A percentile compares a stretch with the other conserved stretches of the same genome.
Conservation (phyloP, 1,140 invertebrate species). For the Agrypnia vestita region DNA sequence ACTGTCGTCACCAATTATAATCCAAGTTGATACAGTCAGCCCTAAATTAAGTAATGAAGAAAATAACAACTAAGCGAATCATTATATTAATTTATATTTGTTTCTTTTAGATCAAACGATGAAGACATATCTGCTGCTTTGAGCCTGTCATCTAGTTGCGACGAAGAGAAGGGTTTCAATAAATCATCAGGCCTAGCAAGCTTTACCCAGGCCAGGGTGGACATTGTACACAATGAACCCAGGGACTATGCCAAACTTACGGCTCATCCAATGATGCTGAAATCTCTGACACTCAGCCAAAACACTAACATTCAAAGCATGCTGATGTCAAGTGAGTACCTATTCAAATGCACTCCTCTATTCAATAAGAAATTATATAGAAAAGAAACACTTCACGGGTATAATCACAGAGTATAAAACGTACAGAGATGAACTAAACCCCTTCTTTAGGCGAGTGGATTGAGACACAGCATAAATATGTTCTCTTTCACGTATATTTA, state of each 20-base stretch:
- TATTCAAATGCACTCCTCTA: no score
- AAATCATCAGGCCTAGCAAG: slow-evolving; percentile 48
- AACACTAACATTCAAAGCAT: slow-evolving; percentile 67
- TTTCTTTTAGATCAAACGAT: slow-evolving; percentile 68
- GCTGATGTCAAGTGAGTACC: slow-evolving; percentile 69
- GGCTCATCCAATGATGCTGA: slow-evolving; percentile 71
- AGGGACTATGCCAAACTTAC: slow-evolving; percentile 64
- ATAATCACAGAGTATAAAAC: no score
- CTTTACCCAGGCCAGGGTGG: slow-evolving; percentile 48
- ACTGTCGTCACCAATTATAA: no score
- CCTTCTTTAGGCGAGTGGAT: no score
- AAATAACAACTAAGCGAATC: no score
- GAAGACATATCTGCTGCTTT: slow-evolving; percentile 71
- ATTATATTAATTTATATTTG: no score
- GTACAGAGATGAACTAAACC: no score
- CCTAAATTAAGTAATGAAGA: no score
- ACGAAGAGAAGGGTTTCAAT: slow-evolving; percentile 65
- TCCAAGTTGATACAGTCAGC: no score
- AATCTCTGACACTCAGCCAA: slow-evolving; percentile 69
- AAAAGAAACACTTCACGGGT: background rate
- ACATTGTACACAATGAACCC: slow-evolving; percentile 53
- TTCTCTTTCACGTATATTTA: no score
- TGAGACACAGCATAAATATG: no score
- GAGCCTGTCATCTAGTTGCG: slow-evolving; percentile 69
- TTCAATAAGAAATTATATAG: no score